Base-by-base conservation (phyloP, 2,888 invertebrate genomes). In the Thalpophila matura region DNA sequence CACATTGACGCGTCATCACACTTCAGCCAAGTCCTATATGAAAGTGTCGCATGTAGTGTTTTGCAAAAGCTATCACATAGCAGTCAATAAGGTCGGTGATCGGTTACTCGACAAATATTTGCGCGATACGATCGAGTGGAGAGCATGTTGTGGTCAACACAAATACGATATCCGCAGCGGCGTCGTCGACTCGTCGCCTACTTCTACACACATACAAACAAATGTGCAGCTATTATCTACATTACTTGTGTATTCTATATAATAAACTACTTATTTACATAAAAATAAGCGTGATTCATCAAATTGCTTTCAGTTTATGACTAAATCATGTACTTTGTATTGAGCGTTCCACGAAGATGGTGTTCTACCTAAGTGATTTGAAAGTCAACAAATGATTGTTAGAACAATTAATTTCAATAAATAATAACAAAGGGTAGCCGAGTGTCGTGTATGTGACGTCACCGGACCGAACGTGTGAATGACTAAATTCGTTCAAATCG, bases 61-160 rank as follows among this genome's bases (percentile, higher is more conserved):
- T 89, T 86, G 86, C 87, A 86, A 86, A 85, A 81, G 84, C 87
- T 91, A 91, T 91, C 89, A 75, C 75, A 84, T 89, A 73, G 83
- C 87, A 85, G 86, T 86, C 89, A 89, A 88, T 89, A 88, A 87
- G 86, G 89, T 83, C 85, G 82, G 79, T 72, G 88, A 89, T 91
- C 89, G 86, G 89, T 89, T 88, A 83, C 89, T 87, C 79, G 71
- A 79, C 89, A 90, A 92, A 93, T 92, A 91, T 92, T 92, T 90
- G 88, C 85, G 78, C 76, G 83, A 81, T 85, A 83, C 87, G 86
- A 89, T 86, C 73, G 85, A 86, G 84, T 77, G 72, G 80, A 79
- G 76, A 82, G 79, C 64, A 76, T 76, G 79, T 86, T 89, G 89
- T 83, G 89, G 89, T 90, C 88, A 87, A 85, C 78, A 83, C 85